Base-by-base conservation (phyloP, 2,888 invertebrate species). In the Acrobasis repandana region DNA sequence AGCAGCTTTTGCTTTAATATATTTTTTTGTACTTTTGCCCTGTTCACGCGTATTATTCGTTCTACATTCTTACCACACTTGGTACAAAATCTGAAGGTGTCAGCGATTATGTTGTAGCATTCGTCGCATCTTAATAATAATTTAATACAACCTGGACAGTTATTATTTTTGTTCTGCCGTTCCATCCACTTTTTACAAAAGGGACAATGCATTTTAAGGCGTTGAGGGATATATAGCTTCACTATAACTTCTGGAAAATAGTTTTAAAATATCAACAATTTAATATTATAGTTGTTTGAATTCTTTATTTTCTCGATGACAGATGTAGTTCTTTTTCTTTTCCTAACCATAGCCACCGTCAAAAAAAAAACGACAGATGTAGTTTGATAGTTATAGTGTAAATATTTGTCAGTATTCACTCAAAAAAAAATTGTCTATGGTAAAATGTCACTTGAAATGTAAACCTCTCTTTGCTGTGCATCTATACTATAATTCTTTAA, bases 1-100 rank as follows among this genome's bases (percentile, higher is more conserved):
- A 65, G 64, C 64, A 64, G 56, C 59, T 67, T 58, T 64, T 65
- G 38, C 60, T 67, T 67, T 56, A 65, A n/a, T 64, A 20, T 47
- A 56, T 36, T 8, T 36, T 36, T 47, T 48, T n/a, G 0, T n/a
- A n/a, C n/a, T n/a, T n/a, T n/a, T n/a, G n/a, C n/a, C n/a, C n/a
- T n/a, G n/a, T n/a, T n/a, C n/a, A 11, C 2, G 14, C 14, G 14
- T 38, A 38, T 38, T 38, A 38, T 11, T 38, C 38, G 14, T 1
- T 11, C 11, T 11, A 11, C 48, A n/a, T 48, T 48, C 48, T 48
- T 48, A 38, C 38, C 38, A 38, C 38, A 38, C 38, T 38, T 38
- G 38, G 11, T 11, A 14, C 38, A 38, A 38, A 38, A 38, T 38
- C 38, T 38, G 38, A 38, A 38, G 38, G 38, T 38, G 38, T 38